Base-by-base conservation (phyloP, 2,888 invertebrate species). In the Stenichneumon culpator region DNA sequence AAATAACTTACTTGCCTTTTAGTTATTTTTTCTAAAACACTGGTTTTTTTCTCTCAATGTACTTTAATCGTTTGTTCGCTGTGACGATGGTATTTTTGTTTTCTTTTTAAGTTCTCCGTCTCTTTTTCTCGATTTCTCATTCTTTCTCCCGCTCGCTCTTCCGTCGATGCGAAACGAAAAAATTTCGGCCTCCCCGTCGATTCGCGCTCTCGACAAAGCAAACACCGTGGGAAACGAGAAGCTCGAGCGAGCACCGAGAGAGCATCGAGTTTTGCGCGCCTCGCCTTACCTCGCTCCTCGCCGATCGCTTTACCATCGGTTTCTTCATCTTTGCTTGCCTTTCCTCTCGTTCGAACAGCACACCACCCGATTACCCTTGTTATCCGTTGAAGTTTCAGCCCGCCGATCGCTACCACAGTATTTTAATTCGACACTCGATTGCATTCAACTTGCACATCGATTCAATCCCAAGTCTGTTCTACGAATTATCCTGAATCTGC, bases 201-300 rank as follows among this genome's bases (percentile, higher is more conserved):
- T 89, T 88, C 87, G 90, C 87, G 90, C 86, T 86, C 86, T 89
- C 88, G 89, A 92, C 90, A 90, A 91, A 90, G 91, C 91, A 89
- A 90, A 91, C 89, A 92, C 89, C 91, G 91, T 92, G 92, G 92
- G 91, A 92, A 92, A 91, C 88, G 84, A 89, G 89, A 91, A 90
- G 91, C 89, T 89, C 88, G 86, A 89, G 67, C 87, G 90, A 89
- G 72, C 86, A 89, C 87, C 68, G 57, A 67, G 80, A 70, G 32
- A 16, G 36, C 50, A 50, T 63, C 63, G 65, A 32, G 75, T 69
- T 77, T 67, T 68, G 47, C 39, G 47, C 74, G 75, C 75, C 60
- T 39, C 69, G 57, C 75, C 75, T 57, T 80, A 44, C 54, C 19
- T 50, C 50, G 52, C 39, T 73, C 50, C 22, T 72, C 19, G 50